These are phyloP conservation scores for Danaus plexippus DNA, from an alignment of 1,140 invertebrate genomes.

Conservation along the genomic window DNA sequence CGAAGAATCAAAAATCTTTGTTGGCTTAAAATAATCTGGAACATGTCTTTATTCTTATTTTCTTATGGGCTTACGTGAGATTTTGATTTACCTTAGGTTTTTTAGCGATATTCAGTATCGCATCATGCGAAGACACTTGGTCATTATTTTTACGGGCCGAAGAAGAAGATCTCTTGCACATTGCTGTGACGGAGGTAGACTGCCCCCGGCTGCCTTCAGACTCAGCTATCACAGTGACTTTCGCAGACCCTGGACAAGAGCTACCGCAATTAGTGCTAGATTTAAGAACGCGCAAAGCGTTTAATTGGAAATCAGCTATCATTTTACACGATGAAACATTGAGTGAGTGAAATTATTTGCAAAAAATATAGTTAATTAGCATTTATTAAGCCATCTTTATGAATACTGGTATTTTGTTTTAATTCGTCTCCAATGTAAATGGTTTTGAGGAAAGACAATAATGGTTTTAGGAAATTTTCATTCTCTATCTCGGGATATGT, in stretches of 20 bases:
- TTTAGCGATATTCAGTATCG: slow-evolving; percentile 78
- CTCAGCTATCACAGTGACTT: slow-evolving; percentile 79
- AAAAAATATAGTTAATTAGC: too few relatives aligned
- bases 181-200: slow-evolving; percentile 78
- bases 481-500: too few relatives aligned
- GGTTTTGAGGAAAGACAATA: too few relatives aligned
- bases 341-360: slow-evolving; percentile 66
- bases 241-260: slow-evolving; percentile 76
- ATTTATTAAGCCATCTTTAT: too few relatives aligned
- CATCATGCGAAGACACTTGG: slow-evolving; percentile 80
- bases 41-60: too few relatives aligned
- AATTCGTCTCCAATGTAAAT: too few relatives aligned
- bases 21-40: too few relatives aligned
- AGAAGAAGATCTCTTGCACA: slow-evolving; percentile 76
- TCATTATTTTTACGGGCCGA: slow-evolving; percentile 73
- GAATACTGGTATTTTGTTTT: too few relatives aligned
- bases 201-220: slow-evolving; percentile 79
- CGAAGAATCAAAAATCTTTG: too few relatives aligned
- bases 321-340: slow-evolving; percentile 80
- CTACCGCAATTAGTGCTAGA: slow-evolving; percentile 83
- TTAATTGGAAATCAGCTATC: slow-evolving; percentile 80
- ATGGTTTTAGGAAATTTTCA: too few relatives aligned
- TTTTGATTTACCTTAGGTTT: slow-evolving; percentile 70
- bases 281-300: slow-evolving; percentile 73
- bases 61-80: too few relatives aligned